phyloP scores from a whole-genome alignment of 2,888 invertebrate genomes.

The Phyllotreta striolata region DNA sequence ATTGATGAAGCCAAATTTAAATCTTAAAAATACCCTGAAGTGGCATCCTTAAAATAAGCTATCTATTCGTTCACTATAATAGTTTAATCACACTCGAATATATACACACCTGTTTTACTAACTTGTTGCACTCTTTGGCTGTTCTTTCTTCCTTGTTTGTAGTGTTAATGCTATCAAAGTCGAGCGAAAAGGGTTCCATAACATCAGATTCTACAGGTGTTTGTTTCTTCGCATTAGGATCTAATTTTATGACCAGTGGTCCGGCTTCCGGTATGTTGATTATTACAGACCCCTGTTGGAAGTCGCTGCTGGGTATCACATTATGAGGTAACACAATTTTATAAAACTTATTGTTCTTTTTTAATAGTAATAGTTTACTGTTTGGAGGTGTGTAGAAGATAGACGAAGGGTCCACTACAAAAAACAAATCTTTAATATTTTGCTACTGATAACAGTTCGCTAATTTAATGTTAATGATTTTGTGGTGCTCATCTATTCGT shows the following conservation, averaged over 20 bases:
- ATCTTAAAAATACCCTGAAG: too few species aligned
- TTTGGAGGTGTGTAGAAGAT: conserved; percentile 6
- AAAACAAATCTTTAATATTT: neutral
- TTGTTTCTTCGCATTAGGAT: conserved; percentile 28
- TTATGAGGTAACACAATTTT: conserved; percentile 43
- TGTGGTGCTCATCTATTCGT: too few species aligned
- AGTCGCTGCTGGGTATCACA: conserved; percentile 33
- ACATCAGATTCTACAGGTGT: neutral
- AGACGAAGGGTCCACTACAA: conserved; percentile 1
- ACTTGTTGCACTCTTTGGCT: neutral
- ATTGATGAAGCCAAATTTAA: too few species aligned
- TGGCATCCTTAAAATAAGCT: too few species aligned
- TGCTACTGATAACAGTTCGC: too few species aligned
- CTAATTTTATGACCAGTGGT: conserved; percentile 39
- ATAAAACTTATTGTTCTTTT: conserved; percentile 35
- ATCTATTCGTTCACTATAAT: too few species aligned
- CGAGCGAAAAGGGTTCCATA: conserved; percentile 27
- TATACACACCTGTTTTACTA: neutral
- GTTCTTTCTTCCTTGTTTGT: neutral
- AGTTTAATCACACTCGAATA: too few species aligned
- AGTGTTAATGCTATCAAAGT: conserved; percentile 25
- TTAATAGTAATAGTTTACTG: conserved; percentile 35
- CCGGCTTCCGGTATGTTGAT: conserved; percentile 44
- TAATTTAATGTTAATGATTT: too few species aligned
- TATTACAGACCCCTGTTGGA: conserved; percentile 35